Evolutionary conservation across 2,888 invertebrate species (phyloP).

Genomic region (Caenorhabditis sp.): DNA sequence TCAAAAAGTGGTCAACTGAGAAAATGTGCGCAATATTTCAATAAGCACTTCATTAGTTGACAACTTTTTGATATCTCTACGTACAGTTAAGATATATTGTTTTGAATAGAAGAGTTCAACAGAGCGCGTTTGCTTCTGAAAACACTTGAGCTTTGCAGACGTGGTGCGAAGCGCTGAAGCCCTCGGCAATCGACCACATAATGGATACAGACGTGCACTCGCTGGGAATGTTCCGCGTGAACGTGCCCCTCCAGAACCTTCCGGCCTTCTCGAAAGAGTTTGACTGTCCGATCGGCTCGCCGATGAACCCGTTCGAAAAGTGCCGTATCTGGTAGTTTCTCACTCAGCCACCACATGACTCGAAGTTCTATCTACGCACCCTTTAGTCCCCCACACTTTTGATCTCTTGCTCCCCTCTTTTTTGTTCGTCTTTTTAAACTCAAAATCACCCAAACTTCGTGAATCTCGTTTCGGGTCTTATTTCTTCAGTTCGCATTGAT

Average conservation of each 20-base stretch:
- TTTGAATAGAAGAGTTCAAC: too few species aligned
- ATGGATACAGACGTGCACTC: constrained; percentile 73
- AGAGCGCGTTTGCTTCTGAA: too few species aligned
- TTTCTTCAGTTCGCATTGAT: too few species aligned
- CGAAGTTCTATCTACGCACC: constrained; percentile 1
- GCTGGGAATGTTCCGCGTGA: constrained; percentile 66
- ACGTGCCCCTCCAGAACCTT: constrained; percentile 58
- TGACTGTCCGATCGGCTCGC: constrained; percentile 75
- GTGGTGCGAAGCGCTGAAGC: constrained; percentile 72
- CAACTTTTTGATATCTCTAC: too few species aligned
- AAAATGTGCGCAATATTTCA: too few species aligned
- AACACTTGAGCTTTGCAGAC: too few species aligned
- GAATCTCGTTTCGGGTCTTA: too few species aligned
- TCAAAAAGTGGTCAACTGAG: too few species aligned
- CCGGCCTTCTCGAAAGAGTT: constrained; percentile 78
- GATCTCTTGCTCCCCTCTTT: neutral
- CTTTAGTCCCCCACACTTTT: neutral
- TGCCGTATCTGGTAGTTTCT: constrained; percentile 75
- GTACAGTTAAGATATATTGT: too few species aligned
- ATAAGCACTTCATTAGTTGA: too few species aligned
- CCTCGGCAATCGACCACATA: constrained; percentile 70
- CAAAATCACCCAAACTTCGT: too few species aligned
- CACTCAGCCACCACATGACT: neutral
- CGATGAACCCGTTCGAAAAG: constrained; percentile 79
- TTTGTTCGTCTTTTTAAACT: neutral